These are phyloP conservation scores for Otus sunia DNA, from an alignment of 2,113 vertebrate species.

Conservation along the genomic window DNA sequence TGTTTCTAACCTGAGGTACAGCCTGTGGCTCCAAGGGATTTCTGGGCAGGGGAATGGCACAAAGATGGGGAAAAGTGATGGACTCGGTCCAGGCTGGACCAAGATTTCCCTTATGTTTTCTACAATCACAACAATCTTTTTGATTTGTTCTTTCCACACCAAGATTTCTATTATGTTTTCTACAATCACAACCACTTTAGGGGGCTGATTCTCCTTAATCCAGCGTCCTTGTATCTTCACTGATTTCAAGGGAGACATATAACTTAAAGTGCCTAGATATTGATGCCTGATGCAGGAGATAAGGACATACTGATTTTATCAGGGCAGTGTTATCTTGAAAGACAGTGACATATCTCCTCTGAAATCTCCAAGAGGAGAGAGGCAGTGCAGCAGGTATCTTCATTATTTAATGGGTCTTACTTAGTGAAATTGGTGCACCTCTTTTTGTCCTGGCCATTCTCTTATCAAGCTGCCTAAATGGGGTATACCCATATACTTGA, in stretches of 20 bases:
- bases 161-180: background rate
- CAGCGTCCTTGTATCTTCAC: background rate
- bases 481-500: background rate
- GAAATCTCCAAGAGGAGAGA: background rate
- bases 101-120: background rate
- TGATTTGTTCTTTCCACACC: background rate
- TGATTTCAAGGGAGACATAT: background rate
- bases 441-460: background rate
- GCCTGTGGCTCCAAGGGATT: background rate
- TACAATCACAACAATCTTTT: background rate
- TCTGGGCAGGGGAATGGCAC: background rate
- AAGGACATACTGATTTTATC: background rate
- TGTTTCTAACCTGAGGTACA: accelerated
- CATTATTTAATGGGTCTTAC: background rate
- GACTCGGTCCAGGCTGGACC: background rate
- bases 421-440: background rate
- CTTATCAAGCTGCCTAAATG: background rate
- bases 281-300: background rate
- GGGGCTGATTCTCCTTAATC: background rate
- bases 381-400: background rate
- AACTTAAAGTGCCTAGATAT: background rate
- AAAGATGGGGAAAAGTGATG: accelerated
- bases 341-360: background rate
- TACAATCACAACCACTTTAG: background rate
- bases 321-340: background rate